Evolutionary conservation across 2,113 vertebrate genomes (phyloP).

Genomic region (Trinectes maculatus): DNA sequence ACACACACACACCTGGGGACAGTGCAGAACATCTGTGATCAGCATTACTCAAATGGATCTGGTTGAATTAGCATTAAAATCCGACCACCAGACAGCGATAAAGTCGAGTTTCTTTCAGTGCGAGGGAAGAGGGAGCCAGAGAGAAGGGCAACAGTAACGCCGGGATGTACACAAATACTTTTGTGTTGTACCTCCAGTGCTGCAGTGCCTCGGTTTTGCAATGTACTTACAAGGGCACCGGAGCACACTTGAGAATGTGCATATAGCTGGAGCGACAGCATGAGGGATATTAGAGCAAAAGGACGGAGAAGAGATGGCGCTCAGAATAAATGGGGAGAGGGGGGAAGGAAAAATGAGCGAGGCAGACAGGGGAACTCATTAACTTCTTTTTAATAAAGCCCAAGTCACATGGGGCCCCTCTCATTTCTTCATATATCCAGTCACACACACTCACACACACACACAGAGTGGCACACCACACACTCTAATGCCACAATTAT

Average conservation of each 20-base stretch:
- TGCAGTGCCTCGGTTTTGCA: conserved; percentile 32
- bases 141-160: conserved; percentile 31
- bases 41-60: conserved; percentile 57
- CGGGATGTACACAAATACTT: conserved; percentile 34
- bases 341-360: conserved; percentile 62
- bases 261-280: conserved; percentile 36
- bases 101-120: conserved; percentile 17
- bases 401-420: conserved; percentile 68
- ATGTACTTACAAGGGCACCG: conserved; percentile 60
- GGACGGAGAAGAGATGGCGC: conserved; percentile 48
- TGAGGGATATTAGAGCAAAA: conserved; percentile 45
- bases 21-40: conserved; percentile 60
- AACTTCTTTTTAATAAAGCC: conserved; percentile 79
- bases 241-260: conserved; percentile 33
- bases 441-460: conserved; percentile 26
- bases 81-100: conserved; percentile 28
- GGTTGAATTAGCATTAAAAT: conserved; percentile 67
- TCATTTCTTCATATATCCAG: conserved; percentile 65
- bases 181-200: conserved; percentile 27
- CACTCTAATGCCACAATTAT: conserved; percentile 33
- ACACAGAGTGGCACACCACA: conserved; percentile 20
- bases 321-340: conserved; percentile 62
- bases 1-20: conserved; percentile 26
- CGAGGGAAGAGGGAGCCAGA: conserved; percentile 12
- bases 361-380: conserved; percentile 79